phyloP scores from a whole-genome alignment of 2,113 vertebrate genomes.

The Arvicanthis niloticus region DNA sequence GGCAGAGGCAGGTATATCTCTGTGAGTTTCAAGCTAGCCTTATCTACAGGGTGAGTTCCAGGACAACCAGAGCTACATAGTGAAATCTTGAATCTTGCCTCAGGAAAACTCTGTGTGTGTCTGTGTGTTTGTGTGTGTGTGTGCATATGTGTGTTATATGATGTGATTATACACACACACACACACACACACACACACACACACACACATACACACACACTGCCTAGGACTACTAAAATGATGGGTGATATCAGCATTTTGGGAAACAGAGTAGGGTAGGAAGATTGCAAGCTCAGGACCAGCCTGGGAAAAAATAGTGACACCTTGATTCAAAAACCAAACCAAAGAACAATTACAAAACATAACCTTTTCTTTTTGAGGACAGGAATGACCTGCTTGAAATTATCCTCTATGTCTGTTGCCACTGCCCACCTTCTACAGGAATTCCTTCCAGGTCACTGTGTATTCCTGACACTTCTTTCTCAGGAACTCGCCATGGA shows the following conservation, averaged over 20 bases:
- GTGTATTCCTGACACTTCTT: neutral
- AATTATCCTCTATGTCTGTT: neutral
- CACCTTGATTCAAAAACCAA: neutral
- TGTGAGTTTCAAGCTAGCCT: neutral
- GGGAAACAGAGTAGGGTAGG: neutral
- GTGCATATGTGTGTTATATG: too few relatives aligned
- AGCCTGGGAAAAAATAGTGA: neutral
- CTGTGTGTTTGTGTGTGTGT: too few relatives aligned
- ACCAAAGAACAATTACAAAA: neutral
- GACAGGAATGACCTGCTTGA: neutral
- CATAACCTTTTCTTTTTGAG: neutral
- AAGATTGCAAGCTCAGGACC: neutral
- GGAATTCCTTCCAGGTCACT: neutral
- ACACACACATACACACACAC: too few relatives aligned
- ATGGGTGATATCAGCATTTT: neutral
- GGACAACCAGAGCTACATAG: neutral
- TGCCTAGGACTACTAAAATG: neutral
- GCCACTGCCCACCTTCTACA: neutral
- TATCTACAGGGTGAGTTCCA: neutral
- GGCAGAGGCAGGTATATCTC: neutral
- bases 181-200: too few relatives aligned
- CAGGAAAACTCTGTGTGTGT: neutral
- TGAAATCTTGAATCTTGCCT: neutral
- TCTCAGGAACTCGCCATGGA: neutral
- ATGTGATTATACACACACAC: too few relatives aligned